Evolutionary conservation across 2,797 vertebrate genomes (phyloP), one percentile per base, ranked within the genome.

Genomic region (Streptopelia turtur): DNA sequence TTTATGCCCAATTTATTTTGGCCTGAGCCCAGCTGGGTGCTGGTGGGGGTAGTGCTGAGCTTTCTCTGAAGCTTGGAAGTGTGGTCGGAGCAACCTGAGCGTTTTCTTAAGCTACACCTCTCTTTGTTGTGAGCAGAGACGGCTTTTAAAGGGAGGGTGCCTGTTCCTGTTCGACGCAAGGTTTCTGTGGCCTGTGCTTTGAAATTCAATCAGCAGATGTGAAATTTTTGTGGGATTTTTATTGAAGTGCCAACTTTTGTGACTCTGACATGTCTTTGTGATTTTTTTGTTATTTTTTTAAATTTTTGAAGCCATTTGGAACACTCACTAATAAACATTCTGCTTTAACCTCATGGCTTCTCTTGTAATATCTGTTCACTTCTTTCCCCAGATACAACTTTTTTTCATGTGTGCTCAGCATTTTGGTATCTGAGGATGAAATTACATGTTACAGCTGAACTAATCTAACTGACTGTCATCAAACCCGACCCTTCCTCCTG

Each of bases 381-480:
- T 56, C 39, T 83, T 84, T 37, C 8, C 37, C 9, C 22, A 39
- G 16, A 3, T 83, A 52, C 7, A 28, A 1, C 7, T n/a, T 74
- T 33, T 43, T 83, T 83, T 39, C 30, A 21, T 0, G 0, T 57
- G n/a, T 47, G 30, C 76, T 90, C 69, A 75, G 25, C 61, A 6
- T 83, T 94, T 85, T 90, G 72, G 53, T n/a, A 59, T 83, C 76
- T 39, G 91, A 83, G 72, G 78, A 41, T 94, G 75, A 83, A 89
- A 63, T 91, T n/a, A 59, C 80, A 50, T 23, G 57, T 90, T 76
- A 31, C 61, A 72, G 70, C 50, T 94, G 65, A 86, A 55, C 74
- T 82, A 63, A 65, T 89, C 47, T 53, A 74, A 70, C 65, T 74
- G 33, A 1, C 3, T 63, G 55, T 60, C 75, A 83, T 56, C 60